Conservation (phyloP, 2,797 vertebrate species). For the Hipposideros larvatus region DNA sequence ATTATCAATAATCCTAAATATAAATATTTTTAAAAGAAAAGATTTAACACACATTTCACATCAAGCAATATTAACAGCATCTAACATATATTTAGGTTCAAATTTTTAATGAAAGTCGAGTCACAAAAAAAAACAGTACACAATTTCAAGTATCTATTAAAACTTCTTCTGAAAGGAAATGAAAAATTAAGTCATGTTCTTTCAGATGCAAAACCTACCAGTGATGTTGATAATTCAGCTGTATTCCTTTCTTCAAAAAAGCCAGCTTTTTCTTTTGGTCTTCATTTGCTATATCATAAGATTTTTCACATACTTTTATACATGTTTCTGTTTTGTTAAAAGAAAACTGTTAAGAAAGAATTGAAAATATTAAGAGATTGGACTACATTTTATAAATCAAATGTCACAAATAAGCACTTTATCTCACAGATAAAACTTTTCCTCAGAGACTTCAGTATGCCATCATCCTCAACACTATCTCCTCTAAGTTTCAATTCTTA, state of each 20-base stretch:
- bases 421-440: not conserved
- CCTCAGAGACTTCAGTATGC: not conserved
- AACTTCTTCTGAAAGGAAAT: slow-evolving; percentile 3
- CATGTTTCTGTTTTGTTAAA: slow-evolving; percentile 91
- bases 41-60: slow-evolving; percentile 57
- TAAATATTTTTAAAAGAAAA: slow-evolving; percentile 64
- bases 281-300: slow-evolving; percentile 86
- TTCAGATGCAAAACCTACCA: slow-evolving; percentile 88
- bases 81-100: slow-evolving; percentile 15
- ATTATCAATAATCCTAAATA: slow-evolving; percentile 95
- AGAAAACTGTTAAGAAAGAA: slow-evolving; percentile 89
- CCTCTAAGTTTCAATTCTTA: not conserved
- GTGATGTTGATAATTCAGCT: slow-evolving; percentile 96
- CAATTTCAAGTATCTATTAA: not conserved
- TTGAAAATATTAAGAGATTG: slow-evolving; percentile 22
- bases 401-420: not conserved
- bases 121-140: slow-evolving; percentile 9
- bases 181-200: not conserved
- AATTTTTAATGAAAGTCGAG: not conserved
- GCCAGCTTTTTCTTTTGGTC: slow-evolving; percentile 89
- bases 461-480: slow-evolving; percentile 9
- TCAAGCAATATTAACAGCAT: not conserved
- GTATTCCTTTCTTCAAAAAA: slow-evolving; percentile 96
- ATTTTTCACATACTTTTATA: slow-evolving; percentile 89
- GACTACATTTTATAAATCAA: slow-evolving; percentile 43